These are phyloP conservation scores for Hippocampus mohnikei DNA, from an alignment of 2,113 vertebrate genomes.

Conservation along the genomic window DNA sequence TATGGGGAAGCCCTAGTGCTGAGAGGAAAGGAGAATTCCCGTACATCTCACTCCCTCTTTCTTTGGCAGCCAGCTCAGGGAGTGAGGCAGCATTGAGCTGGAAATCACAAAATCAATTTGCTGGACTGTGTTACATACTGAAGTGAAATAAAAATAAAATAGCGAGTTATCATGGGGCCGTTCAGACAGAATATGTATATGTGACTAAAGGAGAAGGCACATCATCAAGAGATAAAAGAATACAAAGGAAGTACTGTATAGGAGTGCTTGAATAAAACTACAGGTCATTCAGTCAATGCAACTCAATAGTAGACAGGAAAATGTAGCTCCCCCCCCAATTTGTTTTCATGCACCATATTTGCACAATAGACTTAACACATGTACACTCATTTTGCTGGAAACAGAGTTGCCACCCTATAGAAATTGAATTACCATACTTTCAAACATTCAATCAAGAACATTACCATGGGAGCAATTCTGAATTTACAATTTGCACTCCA, in stretches of 20 bases:
- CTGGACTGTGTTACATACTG: constrained; percentile 14
- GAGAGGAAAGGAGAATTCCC: constrained; percentile 20
- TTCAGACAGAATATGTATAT: constrained; percentile 16
- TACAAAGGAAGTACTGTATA: background rate
- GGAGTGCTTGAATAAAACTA: background rate
- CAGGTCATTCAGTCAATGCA: background rate
- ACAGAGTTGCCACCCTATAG: too few species aligned
- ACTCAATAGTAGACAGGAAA: background rate
- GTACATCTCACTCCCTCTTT: background rate
- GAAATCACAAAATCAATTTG: constrained; percentile 60
- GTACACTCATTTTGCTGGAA: too few species aligned
- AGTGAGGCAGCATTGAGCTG: constrained; percentile 28
- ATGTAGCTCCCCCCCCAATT: background rate
- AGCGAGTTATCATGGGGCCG: constrained; percentile 19
- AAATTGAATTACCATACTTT: too few species aligned
- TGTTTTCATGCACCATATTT: background rate
- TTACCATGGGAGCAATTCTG: background rate
- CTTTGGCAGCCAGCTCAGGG: constrained; percentile 21
- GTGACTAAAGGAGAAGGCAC: background rate
- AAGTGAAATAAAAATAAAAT: constrained; percentile 44
- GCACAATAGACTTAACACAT: background rate
- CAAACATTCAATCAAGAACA: too few species aligned
- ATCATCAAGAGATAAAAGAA: background rate
- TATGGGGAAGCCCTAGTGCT: constrained; percentile 9
- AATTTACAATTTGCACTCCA: background rate